Percentiles rank a stretch among this genome's conserved stretches.
Conservation (phyloP, 2,888 invertebrate species). For the Drosophila peninsularis region DNA sequence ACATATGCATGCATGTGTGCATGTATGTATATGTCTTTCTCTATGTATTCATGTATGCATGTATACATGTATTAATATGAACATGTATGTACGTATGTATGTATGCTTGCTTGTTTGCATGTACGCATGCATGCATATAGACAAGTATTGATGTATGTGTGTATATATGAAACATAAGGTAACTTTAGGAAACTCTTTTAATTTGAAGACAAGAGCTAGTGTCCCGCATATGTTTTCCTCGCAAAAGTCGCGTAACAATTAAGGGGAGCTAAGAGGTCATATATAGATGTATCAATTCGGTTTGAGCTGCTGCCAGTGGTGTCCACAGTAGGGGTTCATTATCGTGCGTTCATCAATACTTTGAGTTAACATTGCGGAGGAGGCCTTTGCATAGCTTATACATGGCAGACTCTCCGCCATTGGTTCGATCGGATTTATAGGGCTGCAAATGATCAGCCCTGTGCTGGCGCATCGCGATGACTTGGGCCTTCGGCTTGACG, state of each 20-base stretch:
- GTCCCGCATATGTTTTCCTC: background rate
- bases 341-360: background rate
- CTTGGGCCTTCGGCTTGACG: background rate
- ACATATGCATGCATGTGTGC: background rate
- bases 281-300: too few species aligned
- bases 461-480: background rate
- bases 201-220: background rate
- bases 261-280: background rate
- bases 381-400: constrained; percentile 3
- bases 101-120: background rate
- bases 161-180: too few species aligned
- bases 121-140: too few species aligned
- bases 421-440: accelerated
- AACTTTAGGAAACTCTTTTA: background rate
- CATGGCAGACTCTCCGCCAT: constrained; percentile 1
- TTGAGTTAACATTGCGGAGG: background rate
- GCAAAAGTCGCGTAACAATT: background rate
- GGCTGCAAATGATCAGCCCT: background rate
- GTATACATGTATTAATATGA: background rate
- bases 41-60: background rate
- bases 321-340: background rate
- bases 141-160: background rate
- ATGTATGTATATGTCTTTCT: too few species aligned
- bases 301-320: background rate
- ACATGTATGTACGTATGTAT: background rate